Evolutionary conservation across 2,888 invertebrate genomes (phyloP), one percentile per base, ranked within the genome.

Genomic region (Lasioglossum malachurum): DNA sequence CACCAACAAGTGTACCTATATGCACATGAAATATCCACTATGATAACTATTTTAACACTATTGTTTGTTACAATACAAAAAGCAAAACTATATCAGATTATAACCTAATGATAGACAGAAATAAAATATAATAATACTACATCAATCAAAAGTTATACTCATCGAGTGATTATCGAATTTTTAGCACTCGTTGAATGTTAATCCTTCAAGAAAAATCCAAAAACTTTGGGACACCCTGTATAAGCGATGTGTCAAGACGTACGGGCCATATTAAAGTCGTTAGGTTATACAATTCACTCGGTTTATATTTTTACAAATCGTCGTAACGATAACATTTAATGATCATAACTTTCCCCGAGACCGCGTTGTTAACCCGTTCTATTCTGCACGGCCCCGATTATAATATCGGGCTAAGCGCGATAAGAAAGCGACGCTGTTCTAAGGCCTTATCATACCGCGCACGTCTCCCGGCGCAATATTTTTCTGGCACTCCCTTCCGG

Each of bases 391-490:
- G 3, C 16, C 7, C 10, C 75, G 60, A 74, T 82, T 78, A 49
- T 49, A 84, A 77, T 78, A 72, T 75, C 82, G 41, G n/a, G 41
- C n/a, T 41, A 31, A n/a, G 57, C 3, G n/a, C 76, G 79, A 83
- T 71, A 80, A 71, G 73, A 46, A 67, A n/a, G 35, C 31, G 27
- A n/a, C 46, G 41, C 23, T 14, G 71, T 75, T 41, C 35, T 19
- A 64, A 71, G 14, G 53, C 64, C 84, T 78, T 84, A 84, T 84
- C 84, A 49, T 16, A 16, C 49, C 27, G 75, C 14, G 14, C 78
- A 69, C 71, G 82, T 82, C 38, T 57, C 69, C 35, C 44, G 31
- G n/a, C 23, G 77, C 69, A 49, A 79, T 79, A 87, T 79, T 85
- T 82, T 82, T 71, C 35, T 44, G 73, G 19, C 72, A 53, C 73